A percentile compares a stretch with the other conserved stretches of the same genome.
These are phyloP conservation scores for Agrilus biguttatus DNA, from an alignment of 2,888 invertebrate genomes.

Conservation along the genomic window DNA sequence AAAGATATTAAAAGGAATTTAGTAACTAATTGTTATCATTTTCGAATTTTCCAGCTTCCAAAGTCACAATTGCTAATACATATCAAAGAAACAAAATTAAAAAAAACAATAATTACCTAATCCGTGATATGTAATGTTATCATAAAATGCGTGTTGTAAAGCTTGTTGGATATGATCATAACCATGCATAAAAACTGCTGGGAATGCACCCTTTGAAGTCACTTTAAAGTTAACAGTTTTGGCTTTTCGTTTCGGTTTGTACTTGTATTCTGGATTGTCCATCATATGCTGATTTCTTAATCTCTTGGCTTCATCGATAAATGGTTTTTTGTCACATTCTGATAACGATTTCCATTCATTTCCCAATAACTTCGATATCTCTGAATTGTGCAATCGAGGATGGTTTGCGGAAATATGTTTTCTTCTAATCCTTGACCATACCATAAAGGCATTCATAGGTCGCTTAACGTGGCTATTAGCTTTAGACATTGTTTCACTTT, in stretches of 20 bases:
- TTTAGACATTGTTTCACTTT: slow-evolving; percentile 3
- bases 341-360: slow-evolving; percentile 73
- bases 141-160: slow-evolving; percentile 12
- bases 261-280: slow-evolving; percentile 31
- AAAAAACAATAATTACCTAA: too few species aligned
- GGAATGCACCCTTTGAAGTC: slow-evolving; percentile 4
- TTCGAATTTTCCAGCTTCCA: too few species aligned
- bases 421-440: slow-evolving; percentile 63
- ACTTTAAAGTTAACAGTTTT: slow-evolving; percentile 15
- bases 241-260: slow-evolving; percentile 27
- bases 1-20: too few species aligned
- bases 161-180: slow-evolving; percentile 13
- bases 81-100: too few species aligned
- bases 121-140: background rate
- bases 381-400: slow-evolving; percentile 63
- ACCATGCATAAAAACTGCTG: slow-evolving; percentile 6
- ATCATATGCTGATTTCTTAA: slow-evolving; percentile 29
- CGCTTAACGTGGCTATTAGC: slow-evolving; percentile 69
- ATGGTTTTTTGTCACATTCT: slow-evolving; percentile 68
- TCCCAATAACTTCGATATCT: slow-evolving; percentile 70
- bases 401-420: slow-evolving; percentile 73
- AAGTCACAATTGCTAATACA: too few species aligned
- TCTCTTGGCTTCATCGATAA: slow-evolving; percentile 76
- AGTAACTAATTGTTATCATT: too few species aligned
- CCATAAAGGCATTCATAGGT: slow-evolving; percentile 92